Evolutionary conservation across 2,113 vertebrate genomes (phyloP), one percentile per base, ranked within the genome.

Genomic region (Acinonyx jubatus): DNA sequence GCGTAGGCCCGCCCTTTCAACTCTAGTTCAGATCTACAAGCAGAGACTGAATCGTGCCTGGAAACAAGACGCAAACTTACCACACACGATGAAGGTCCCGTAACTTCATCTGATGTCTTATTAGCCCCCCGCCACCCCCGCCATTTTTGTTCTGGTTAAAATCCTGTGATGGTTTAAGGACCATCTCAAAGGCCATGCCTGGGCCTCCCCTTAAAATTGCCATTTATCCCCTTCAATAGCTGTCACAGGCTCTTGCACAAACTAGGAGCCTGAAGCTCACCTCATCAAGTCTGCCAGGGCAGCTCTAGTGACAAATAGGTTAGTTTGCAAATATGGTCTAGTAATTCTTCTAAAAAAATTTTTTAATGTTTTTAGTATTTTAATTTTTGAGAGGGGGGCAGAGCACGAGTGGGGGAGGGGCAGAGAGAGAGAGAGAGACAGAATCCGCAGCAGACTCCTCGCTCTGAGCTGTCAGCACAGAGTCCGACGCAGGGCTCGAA

Each of bases 81-180:
- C 71, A 0, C 4, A 4, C 23, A 1, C 4, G 33, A 6, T 1
- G 0, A 79, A 31, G 45, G 69, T 86, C 55, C 74, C 8, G 0
- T 61, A 61, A 61, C 57, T 61, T 61, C 57, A 23, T 61, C 21
- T 33, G 25, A 36, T 7, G 38, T 13, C 36, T 36, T 48, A 21
- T 61, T 61, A 23, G 41, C 31, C 79, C n/a, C 33, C 57, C 41
- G 16, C 9, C 18, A 31, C 41, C 16, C 1, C 1, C 7, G 19
- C 38, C 14, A 2, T 55, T 85, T 82, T 27, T 25, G 48, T 83
- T 81, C 29, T 69, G 45, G 52, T 94, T 96, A 91, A 95, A 71
- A 61, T 84, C 45, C 65, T 66, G 41, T 16, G 33, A 61, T 65
- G 25, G 52, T 66, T 61, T 65, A 61, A 94, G 69, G 65, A 57